Evolutionary conservation across 2,797 vertebrate species (phyloP).

Genomic region (Rhynchonycteris naso): DNA sequence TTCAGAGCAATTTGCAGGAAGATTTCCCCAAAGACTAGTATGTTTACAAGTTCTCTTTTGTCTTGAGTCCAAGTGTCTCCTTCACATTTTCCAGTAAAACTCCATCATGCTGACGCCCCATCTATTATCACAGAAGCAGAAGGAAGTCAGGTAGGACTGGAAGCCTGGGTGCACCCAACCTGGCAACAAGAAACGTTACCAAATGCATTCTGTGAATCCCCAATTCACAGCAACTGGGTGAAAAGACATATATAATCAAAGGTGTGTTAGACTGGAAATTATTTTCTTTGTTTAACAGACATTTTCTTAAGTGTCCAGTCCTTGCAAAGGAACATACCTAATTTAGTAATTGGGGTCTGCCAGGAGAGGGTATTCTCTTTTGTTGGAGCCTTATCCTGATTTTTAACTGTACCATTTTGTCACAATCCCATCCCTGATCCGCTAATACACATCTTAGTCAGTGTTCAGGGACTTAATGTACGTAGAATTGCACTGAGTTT

Average conservation of each 20-base stretch:
- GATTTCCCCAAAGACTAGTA: conserved; percentile 77
- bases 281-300: conserved; percentile 8
- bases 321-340: neutral
- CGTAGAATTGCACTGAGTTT: neutral
- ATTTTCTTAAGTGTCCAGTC: neutral
- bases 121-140: conserved; percentile 52
- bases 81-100: conserved; percentile 79
- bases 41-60: conserved; percentile 77
- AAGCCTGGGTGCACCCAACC: neutral
- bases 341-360: neutral
- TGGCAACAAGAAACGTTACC: neutral
- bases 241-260: neutral
- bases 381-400: neutral
- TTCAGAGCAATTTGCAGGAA: conserved; percentile 72
- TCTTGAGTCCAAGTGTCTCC: conserved; percentile 74
- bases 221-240: neutral
- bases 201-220: neutral
- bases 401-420: neutral
- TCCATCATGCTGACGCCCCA: neutral
- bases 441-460: neutral
- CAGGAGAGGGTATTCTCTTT: neutral
- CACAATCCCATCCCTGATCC: neutral
- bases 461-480: neutral
- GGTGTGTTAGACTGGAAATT: neutral
- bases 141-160: neutral